Base-by-base conservation (phyloP, 2,113 vertebrate genomes). In the Erythrocercus mccallii region DNA sequence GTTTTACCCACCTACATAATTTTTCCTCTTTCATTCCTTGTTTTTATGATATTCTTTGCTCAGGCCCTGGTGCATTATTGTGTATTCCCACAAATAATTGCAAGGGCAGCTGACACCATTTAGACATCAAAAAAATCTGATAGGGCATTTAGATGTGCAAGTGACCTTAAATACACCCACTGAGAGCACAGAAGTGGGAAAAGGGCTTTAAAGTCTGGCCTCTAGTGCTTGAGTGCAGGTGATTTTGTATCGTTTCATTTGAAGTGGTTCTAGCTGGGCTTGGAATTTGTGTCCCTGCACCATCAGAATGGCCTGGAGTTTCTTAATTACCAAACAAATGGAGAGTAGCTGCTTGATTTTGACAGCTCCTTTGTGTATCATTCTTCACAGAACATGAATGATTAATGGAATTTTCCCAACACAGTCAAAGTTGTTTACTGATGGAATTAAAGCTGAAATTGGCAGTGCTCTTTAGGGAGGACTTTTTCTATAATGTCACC, bases 401-500 rank as follows among this genome's bases (percentile, higher is more conserved):
- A 98, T 98, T 98, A 98, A 98, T 98, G 97, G 98, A 97, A 98
- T 98, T 98, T 98, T 96, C 97, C 97, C 96, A 98, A 97, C 96
- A 97, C 97, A 95, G 97, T 98, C 97, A 95, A 97, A 97, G 96
- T 97, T 98, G 98, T 98, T 98, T 98, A 98, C 97, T 97, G 97
- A 98, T 95, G 96, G 97, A 98, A 97, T 98, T 96, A 97, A 98
- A 97, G 92, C 96, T 98, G 97, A 97, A 98, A 97, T 95, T 98
- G 97, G 97, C 97, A 98, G 92, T 95, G 95, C 96, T 97, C 95
- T 97, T 92, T 97, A 96, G 97, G 96, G 97, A 98, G 96, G 97
- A 97, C 93, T 97, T 97, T 96, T 97, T 95, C 96, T 97, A 93
- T 96, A 96, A 95, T 96, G 95, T 97, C 96, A 95, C 88, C 83